Evolutionary conservation across 2,888 invertebrate species (phyloP), one percentile per base, ranked within the genome.

Genomic region (Coenonympha glycerion): DNA sequence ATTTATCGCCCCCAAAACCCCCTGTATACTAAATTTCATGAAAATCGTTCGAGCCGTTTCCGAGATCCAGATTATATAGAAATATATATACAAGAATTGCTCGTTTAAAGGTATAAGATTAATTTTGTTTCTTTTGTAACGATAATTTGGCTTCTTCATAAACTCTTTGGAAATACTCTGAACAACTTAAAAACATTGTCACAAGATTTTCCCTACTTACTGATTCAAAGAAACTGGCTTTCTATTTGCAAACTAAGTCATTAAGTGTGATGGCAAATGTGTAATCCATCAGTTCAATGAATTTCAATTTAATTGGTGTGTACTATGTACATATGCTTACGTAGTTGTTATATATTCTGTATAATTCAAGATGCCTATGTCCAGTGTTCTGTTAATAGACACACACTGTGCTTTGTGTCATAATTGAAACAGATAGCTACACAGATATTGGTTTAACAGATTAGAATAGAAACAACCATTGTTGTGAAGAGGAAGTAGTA

Each of bases 371-470:
- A 9, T 21, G 13, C 28, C 26, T 39, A 6, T 44, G 42, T 37
- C 42, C 41, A 46, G 40, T 52, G 26, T 42, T 24, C 31, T 55
- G 52, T 47, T 55, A 55, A 52, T 55, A 47, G 45, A 34, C 22
- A 49, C 33, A 52, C 37, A 55, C 42, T 40, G 15, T 24, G 37
- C 42, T 52, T 52, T 52, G 49, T 49, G 36, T 41, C 45, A 18
- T 19, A 8, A 28, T 19, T 34, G 19, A 18, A 24, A 28, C 44
- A 36, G 16, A 36, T 8, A 33, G 6, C 2, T 6, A 24, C 48
- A 65, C 63, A 65, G 65, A 33, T 26, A 6, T 44, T 28, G 37
- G 31, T 26, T 42, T 49, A 53, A 47, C 19, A 44, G 42, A 53
- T 49, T 42, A 47, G 8, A 21, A 42, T 24, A 13, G 22, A 22